Base-by-base conservation (phyloP, 2,797 vertebrate genomes). In the Spea hammondii region DNA sequence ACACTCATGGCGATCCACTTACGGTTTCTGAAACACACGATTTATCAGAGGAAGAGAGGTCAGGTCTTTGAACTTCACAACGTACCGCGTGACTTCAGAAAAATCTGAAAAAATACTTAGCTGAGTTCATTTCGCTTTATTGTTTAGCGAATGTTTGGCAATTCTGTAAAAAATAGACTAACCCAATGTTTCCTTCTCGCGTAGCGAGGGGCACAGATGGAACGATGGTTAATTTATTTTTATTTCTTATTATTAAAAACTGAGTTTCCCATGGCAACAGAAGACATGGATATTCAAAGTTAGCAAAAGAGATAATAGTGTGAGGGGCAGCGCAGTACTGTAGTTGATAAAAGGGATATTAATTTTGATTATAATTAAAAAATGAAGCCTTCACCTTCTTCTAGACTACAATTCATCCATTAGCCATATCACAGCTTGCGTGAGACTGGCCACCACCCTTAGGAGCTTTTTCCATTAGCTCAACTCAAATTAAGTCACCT, bases 221-320 rank as follows among this genome's bases (percentile, higher is more conserved):
- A 77, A 77, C 60, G 14, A 51, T 59, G 49, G 54, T 49, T 77
- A 32, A 44, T 77, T 69, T 77, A 47, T 76, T 53, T 54, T 46
- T 55, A 11, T 67, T 68, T 76, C 48, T 77, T 69, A 67, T 57
- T 57, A 67, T 69, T 50, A 77, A 70, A 77, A 5, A n/a, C 11
- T 3, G 11, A 65, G 8, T 62, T 77, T 60, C 49, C 74, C 74
- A 69, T 69, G 17, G 66, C 1, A 48, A 69, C 54, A 60, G 48
- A 49, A 69, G 17, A 69, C 10, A n/a, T 4, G 3, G 8, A 32
- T 8, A 12, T 65, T 44, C 44, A 65, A 45, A 44, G 64, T 65
- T n/a, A 65, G 44, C 17, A 65, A 32, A 32, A 32, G 32, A 32
- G 32, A 32, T 32, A 32, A 32, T 3, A 32, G 32, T 32, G 32